Base-by-base conservation (phyloP, 2,113 vertebrate genomes). In the Callipepla squamata region DNA sequence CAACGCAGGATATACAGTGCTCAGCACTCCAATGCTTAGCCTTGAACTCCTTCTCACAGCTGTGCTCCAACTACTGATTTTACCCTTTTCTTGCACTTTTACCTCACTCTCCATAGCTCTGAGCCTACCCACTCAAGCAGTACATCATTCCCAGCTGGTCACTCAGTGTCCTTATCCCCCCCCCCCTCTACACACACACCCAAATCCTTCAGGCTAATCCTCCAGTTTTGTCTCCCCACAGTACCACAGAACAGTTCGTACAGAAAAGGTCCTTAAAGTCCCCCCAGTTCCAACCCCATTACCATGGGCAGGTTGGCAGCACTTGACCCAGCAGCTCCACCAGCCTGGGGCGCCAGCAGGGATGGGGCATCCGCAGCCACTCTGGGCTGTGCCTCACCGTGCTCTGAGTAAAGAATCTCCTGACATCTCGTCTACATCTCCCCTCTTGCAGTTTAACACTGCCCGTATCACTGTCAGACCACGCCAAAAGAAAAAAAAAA, bases 81-180 rank as follows among this genome's bases (percentile, higher is more conserved):
- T 38, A 25, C 44, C 28, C 30, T 74, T 61, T 47, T 40, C 22
- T 13, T 32, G 11, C 8, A 51, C 53, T 3, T 22, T 73, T 11
- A 6, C 32, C 7, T 23, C 26, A 7, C 12, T 34, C 2, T 53
- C 0, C 0, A 0, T 10, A 9, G 10, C 48, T 30, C 26, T 30
- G 50, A 67, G 53, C 30, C 34, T 61, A 30, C 23, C 7, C 5
- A 22, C 6, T 6, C 22, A 47, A 15, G 38, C 26, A 18, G 22
- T 53, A 30, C 30, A 48, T 25, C 15, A 10, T 83, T 48, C 48
- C 28, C 59, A 66, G 20, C 20, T 45, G 10, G 3, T 40, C 53
- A 13, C 10, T 68, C 25, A 28, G n/a, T 42, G 7, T 34, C 28
- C 45, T 45, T 15, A 9, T 18, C 15, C 38, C 36, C 5, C 7